Base-by-base conservation (phyloP, 2,113 vertebrate genomes). In the Odontophorus gujanensis region DNA sequence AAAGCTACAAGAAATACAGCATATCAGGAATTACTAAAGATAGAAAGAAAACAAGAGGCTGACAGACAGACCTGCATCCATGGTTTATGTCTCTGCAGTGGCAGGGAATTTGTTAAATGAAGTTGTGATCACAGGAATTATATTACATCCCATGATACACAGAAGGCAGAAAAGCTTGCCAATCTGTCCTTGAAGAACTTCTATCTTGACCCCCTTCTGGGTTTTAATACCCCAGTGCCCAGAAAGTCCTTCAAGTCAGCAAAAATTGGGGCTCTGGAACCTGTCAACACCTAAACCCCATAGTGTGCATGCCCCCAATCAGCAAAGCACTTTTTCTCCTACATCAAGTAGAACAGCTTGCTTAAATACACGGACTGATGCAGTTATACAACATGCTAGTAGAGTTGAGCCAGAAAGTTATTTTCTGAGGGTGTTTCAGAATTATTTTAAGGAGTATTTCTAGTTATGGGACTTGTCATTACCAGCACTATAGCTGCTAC, bases 91-190 rank as follows among this genome's bases (percentile, higher is more conserved):
- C 65, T 91, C 92, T 75, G 85, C 76, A 85, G 90, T 4, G 9
- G 72, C 76, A 95, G 73, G 81, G 95, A 95, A 93, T 92, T 85
- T 85, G 93, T 90, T 95, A 92, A 95, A 85, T 63, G 90, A 95
- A 71, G 68, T 30, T 71, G 68, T 71, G 68, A 95, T 96, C 93
- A 65, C 61, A 86, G 92, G 93, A 96, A 94, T 96, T 96, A 93
- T 92, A 93, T 96, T 96, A 96, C 96, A 5, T 67, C 92, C 95
- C 92, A 96, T 95, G 93, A 96, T 93, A 88, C 65, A 85, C 57
- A 47, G 85, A 92, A 94, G 80, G 76, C 90, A 83, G 88, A 91
- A 90, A 93, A 77, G 66, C 82, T 95, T 93, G 88, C 76, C 90
- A 95, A 51, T 88, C 65, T 95, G 92, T 95, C 95, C 93, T 94